Base-by-base conservation (phyloP, 1,140 invertebrate genomes). In the Bradynema listronoti region DNA sequence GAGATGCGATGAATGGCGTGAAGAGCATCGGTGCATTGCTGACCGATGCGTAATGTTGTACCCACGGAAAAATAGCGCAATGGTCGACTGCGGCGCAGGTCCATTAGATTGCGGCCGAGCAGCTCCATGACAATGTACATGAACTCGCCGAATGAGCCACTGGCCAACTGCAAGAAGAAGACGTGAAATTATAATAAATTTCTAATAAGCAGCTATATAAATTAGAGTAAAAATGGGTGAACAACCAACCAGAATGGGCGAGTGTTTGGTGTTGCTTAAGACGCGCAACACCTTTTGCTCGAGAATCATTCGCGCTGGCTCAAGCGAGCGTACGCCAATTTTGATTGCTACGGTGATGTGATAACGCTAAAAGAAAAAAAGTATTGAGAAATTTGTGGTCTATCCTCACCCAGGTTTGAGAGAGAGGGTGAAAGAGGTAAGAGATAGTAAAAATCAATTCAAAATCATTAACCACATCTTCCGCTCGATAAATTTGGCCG, bases 71-170 rank as follows among this genome's bases (percentile, higher is more conserved):
- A 68, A n/a, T 46, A 50, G 24, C 46, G 30, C 4, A 29, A 27
- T n/a, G 36, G 33, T n/a, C 14, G 61, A 22, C 25, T 11, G 24
- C 60, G 33, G 5, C 65, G 47, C 16, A 66, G 30, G 41, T 65
- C 61, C 14, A 16, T 41, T 27, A 66, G 32, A 56, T 65, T 66
- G 16, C 22, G 56, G 11, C 65, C 65, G n/a, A 66, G 50, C 58
- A 68, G 41, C 39, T 66, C 65, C 65, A 66, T 66, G 5, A 58
- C 66, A 36, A 66, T 62, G 60, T 67, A 66, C 22, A 56, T 58
- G 34, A 69, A 56, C 1, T 53, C 39, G 7, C 33, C 60, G 36
- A 47, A 41, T 4, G 29, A 30, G 22, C 65, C 65, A 53, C 65
- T 68, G 6, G 65, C 65, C 29, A 66, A 29, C 54, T 66, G 14